Conservation (phyloP, 2,113 vertebrate species). For the Eulemur rufifrons region DNA sequence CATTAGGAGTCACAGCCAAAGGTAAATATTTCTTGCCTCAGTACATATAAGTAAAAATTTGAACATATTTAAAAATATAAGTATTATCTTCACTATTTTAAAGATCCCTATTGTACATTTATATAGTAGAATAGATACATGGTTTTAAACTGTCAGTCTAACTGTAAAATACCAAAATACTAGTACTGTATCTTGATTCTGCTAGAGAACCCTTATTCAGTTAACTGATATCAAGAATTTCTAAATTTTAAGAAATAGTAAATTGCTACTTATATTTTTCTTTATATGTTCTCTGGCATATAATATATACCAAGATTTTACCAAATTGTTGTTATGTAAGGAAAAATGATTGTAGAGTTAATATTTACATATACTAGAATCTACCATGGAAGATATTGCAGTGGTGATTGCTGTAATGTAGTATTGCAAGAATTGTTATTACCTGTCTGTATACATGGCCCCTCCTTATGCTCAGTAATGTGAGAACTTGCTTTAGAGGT, state of each 20-base stretch:
- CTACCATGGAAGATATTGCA: background rate
- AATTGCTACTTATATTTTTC: background rate
- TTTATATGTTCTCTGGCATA: background rate
- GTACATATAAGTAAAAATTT: conserved; percentile 4
- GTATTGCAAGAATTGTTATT: background rate
- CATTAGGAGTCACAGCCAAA: background rate
- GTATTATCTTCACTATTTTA: background rate
- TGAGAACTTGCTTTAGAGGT: background rate
- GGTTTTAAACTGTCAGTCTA: conserved; percentile 1
- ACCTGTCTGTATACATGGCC: background rate
- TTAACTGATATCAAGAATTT: conserved; percentile 21
- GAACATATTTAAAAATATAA: background rate
- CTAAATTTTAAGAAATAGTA: background rate
- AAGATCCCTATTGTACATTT: background rate
- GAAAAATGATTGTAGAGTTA: background rate
- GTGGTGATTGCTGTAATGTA: background rate
- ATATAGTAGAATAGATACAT: background rate
- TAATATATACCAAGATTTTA: background rate
- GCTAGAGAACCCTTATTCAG: background rate
- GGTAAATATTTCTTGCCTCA: background rate
- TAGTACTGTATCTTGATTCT: background rate
- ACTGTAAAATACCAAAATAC: background rate
- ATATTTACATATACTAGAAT: background rate
- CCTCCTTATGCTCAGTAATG: background rate
- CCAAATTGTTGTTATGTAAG: background rate